Base-by-base conservation (phyloP, 2,888 invertebrate genomes). In the Scaptomyza tumidula region DNA sequence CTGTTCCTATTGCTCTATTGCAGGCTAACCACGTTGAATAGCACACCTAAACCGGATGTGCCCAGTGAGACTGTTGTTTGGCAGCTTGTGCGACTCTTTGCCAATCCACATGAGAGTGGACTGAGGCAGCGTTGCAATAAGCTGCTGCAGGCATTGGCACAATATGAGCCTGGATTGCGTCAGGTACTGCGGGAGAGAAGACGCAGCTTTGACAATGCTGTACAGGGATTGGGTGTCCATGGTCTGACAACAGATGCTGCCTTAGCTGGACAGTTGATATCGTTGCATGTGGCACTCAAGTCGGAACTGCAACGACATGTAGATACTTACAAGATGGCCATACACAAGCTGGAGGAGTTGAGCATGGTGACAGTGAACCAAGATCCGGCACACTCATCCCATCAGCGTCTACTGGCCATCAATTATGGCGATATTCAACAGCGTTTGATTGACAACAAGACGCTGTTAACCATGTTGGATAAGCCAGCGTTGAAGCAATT, bases 391-490 rank as follows among this genome's bases (percentile, higher is more conserved):
- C 95, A 96, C 39, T 96, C 97, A 0, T 97, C 97, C 44, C 98
- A 98, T 93, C 98, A 98, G 92, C 94, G 98, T 27, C 95, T 98
- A 49, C 93, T 98, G 73, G 96, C 97, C 53, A 94, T 98, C 61
- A 95, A 95, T 54, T 96, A 97, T 88, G 94, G 95, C 9, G 98
- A 98, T 90, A 97, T 98, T 53, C 98, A 98, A 91, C 95, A 97
- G 78, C 93, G 98, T 1, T 93, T 98, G 58, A 98, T 98, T 86
- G 97, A 98, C 93, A 98, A 98, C 93, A 97, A 98, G 92, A 96
- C 97, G 0, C 93, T 98, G 39, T 93, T 97, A 70, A 98, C 97
- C 48, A 95, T 97, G 65, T 93, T 98, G 79, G 96, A 96, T 89
- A 97, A 97, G 90, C 96, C 96, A 33, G 95, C 95, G 3, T 91